Evolutionary conservation across 2,888 invertebrate genomes (phyloP).

Genomic region (Orchesella flavescens): DNA sequence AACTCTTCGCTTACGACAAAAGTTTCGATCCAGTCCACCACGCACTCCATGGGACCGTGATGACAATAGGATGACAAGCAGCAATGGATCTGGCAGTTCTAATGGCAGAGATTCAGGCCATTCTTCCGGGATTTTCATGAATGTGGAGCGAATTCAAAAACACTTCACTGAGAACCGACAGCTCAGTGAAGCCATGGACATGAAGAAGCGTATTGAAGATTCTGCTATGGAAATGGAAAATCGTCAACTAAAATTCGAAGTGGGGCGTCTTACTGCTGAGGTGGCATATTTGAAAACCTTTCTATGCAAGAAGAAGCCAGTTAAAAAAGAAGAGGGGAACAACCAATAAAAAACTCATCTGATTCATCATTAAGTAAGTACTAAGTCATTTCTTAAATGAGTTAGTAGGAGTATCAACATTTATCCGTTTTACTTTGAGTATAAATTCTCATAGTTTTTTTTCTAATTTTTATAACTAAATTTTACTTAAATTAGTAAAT

Average conservation of each 20-base stretch:
- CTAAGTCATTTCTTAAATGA: not conserved
- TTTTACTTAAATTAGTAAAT: too few relatives aligned
- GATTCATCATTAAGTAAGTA: slow-evolving; percentile 20
- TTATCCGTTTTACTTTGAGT: not conserved
- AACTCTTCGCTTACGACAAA: slow-evolving; percentile 89
- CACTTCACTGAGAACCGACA: slow-evolving; percentile 66
- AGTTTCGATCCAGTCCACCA: slow-evolving; percentile 86
- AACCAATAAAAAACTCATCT: slow-evolving; percentile 35
- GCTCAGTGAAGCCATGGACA: slow-evolving; percentile 71
- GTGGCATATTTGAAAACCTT: slow-evolving; percentile 87
- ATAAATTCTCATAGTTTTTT: not conserved
- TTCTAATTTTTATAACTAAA: not conserved
- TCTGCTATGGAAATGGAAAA: slow-evolving; percentile 75
- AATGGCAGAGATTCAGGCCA: slow-evolving; percentile 93
- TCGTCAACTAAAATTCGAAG: slow-evolving; percentile 85
- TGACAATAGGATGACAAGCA: slow-evolving; percentile 78
- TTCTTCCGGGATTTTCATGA: slow-evolving; percentile 85
- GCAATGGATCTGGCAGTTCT: slow-evolving; percentile 81
- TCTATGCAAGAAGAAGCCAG: slow-evolving; percentile 72
- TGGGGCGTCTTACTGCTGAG: slow-evolving; percentile 91
- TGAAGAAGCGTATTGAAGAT: slow-evolving; percentile 74
- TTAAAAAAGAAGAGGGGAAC: slow-evolving; percentile 34
- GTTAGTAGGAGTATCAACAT: too few relatives aligned
- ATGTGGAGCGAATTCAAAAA: slow-evolving; percentile 69
- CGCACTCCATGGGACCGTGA: slow-evolving; percentile 81